Conservation (phyloP, 2,888 invertebrate genomes). For the Aphodius sticticus region DNA sequence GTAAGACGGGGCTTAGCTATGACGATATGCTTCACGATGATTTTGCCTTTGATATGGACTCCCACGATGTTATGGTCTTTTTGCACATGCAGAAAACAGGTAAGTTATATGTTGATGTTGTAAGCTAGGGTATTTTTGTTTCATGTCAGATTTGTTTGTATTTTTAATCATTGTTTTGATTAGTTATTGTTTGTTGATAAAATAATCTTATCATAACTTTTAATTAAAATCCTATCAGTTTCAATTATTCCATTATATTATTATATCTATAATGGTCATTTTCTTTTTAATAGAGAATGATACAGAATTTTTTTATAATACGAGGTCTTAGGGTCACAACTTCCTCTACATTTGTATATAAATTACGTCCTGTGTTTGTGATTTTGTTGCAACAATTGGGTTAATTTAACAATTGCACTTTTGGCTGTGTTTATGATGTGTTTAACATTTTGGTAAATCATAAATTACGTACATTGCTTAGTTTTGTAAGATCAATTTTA, state of each 20-base stretch:
- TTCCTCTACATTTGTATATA: neutral
- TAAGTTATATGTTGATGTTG: conserved; percentile 44
- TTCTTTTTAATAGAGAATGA: neutral
- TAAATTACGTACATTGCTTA: no score
- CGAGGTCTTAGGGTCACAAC: neutral
- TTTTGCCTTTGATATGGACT: conserved; percentile 89
- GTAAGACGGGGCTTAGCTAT: conserved; percentile 79
- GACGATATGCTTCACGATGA: conserved; percentile 87
- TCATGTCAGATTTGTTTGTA: neutral
- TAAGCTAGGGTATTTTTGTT: neutral
- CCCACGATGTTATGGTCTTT: conserved; percentile 97
- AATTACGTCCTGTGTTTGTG: neutral
- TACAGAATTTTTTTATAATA: neutral
- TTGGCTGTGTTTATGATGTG: no score
- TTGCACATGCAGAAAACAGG: conserved; percentile 99
- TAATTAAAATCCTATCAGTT: neutral
- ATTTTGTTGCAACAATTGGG: neutral
- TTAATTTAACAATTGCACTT: neutral
- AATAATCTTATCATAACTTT: neutral
- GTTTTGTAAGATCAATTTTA: no score
- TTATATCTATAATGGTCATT: neutral
- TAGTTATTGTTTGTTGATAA: neutral
- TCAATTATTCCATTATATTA: neutral
- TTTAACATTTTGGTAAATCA: no score
- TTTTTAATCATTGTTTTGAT: neutral